phyloP scores from a whole-genome alignment of 2,113 vertebrate genomes.

The Epinephelus lanceolatus region DNA sequence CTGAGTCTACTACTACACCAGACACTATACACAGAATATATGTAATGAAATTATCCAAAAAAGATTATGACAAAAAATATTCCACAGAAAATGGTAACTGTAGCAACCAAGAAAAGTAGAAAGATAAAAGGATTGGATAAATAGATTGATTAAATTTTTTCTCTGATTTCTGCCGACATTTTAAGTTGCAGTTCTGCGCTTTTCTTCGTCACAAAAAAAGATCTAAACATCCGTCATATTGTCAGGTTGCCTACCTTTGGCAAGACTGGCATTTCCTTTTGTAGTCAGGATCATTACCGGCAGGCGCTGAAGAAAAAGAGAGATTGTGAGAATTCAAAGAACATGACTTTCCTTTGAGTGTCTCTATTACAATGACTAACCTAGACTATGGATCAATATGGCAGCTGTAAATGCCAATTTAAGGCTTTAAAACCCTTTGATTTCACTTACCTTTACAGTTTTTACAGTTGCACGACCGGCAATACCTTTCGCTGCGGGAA shows the following conservation, averaged over 20 bases:
- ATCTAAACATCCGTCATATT: neutral
- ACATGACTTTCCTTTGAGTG: neutral
- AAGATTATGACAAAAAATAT: neutral
- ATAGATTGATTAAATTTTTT: no score
- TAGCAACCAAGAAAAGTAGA: neutral
- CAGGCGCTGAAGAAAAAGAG: neutral
- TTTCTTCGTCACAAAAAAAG: neutral
- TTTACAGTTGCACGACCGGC: rapidly evolving
- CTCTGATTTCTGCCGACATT: neutral
- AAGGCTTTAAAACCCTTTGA: neutral
- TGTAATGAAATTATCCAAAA: neutral
- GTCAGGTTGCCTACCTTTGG: slow-evolving; percentile 34
- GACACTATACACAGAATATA: neutral
- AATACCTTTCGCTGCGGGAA: rapidly evolving
- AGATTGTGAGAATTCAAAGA: neutral
- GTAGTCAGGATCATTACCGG: rapidly evolving
- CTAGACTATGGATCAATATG: neutral
- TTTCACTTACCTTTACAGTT: neutral
- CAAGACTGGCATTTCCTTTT: neutral
- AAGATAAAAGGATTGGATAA: neutral
- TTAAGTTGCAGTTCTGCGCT: neutral
- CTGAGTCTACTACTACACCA: no score
- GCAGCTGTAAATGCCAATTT: neutral
- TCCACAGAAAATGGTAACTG: neutral
- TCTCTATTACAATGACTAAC: neutral